These are phyloP conservation scores for Lathronympha strigana DNA, from an alignment of 2,888 invertebrate species.

Conservation along the genomic window DNA sequence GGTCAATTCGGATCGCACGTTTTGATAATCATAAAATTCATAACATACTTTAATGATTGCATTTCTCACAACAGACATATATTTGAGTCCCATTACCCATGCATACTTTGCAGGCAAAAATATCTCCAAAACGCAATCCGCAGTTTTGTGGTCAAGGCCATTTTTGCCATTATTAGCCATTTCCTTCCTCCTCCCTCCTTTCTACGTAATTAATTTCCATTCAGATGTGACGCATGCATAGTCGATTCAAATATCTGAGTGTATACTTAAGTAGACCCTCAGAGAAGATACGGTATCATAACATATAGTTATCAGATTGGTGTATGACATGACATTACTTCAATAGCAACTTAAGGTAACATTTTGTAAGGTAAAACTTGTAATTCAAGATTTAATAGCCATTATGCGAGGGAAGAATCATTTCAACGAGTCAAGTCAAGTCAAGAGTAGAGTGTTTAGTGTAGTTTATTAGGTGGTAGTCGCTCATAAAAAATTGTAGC, in stretches of 20 bases:
- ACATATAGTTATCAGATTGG: constrained; percentile 56
- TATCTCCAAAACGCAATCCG: background rate
- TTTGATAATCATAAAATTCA: constrained; percentile 17
- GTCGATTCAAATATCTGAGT: background rate
- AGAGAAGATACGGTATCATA: constrained; percentile 33
- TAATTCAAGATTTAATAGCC: constrained; percentile 55
- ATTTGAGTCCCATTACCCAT: background rate
- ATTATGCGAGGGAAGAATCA: too few relatives aligned
- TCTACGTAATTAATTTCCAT: background rate
- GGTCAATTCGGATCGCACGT: constrained; percentile 20
- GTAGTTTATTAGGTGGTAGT: too few relatives aligned
- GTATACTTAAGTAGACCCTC: constrained; percentile 7
- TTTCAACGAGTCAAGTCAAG: too few relatives aligned
- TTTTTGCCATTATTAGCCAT: too few relatives aligned
- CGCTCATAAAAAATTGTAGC: too few relatives aligned
- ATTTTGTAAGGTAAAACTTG: constrained; percentile 49
- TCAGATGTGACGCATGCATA: background rate
- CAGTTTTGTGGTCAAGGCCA: too few relatives aligned
- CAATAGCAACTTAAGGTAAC: constrained; percentile 43
- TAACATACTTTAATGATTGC: constrained; percentile 9
- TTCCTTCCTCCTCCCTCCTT: too few relatives aligned
- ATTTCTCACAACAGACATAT: background rate
- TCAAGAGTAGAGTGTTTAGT: too few relatives aligned
- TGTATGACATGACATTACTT: constrained; percentile 58
- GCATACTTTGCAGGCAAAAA: background rate